phyloP scores from a whole-genome alignment of 2,113 vertebrate species.

The Neolamprologus fasciatus region DNA sequence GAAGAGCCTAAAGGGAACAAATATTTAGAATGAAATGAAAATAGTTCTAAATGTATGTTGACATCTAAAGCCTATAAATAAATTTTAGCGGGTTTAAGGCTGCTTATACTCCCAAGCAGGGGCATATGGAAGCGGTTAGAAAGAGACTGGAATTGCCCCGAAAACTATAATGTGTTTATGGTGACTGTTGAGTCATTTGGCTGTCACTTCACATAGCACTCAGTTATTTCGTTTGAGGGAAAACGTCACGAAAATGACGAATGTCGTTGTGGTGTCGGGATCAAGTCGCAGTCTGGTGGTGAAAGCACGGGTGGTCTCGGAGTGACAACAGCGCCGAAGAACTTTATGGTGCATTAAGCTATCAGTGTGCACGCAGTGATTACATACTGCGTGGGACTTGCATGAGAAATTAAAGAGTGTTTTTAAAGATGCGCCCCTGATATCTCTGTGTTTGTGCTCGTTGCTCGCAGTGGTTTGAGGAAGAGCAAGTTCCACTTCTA shows the following conservation, averaged over 20 bases:
- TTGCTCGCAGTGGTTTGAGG: background rate
- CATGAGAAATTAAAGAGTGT: slow-evolving; percentile 14
- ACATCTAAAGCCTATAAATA: background rate
- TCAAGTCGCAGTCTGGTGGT: background rate
- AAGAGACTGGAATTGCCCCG: background rate
- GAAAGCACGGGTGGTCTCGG: slow-evolving; percentile 59
- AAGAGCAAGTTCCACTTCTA: background rate
- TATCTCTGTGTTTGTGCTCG: background rate
- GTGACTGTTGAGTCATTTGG: slow-evolving; percentile 42
- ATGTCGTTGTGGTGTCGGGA: background rate
- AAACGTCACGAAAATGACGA: slow-evolving; percentile 23
- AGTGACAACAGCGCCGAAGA: slow-evolving; percentile 20
- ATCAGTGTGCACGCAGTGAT: slow-evolving; percentile 11
- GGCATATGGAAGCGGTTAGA: slow-evolving; percentile 48
- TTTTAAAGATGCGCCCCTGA: background rate
- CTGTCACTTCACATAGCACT: slow-evolving; percentile 54
- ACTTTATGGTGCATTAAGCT: background rate
- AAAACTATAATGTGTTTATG: slow-evolving; percentile 40
- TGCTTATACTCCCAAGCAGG: background rate
- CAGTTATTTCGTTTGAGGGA: slow-evolving; percentile 5
- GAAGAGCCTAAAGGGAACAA: background rate
- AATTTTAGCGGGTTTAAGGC: background rate
- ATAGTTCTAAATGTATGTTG: background rate
- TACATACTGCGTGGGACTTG: background rate
- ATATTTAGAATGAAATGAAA: background rate